Base-by-base conservation (phyloP, 1,140 invertebrate species). In the Aphelinus atriplicis region DNA sequence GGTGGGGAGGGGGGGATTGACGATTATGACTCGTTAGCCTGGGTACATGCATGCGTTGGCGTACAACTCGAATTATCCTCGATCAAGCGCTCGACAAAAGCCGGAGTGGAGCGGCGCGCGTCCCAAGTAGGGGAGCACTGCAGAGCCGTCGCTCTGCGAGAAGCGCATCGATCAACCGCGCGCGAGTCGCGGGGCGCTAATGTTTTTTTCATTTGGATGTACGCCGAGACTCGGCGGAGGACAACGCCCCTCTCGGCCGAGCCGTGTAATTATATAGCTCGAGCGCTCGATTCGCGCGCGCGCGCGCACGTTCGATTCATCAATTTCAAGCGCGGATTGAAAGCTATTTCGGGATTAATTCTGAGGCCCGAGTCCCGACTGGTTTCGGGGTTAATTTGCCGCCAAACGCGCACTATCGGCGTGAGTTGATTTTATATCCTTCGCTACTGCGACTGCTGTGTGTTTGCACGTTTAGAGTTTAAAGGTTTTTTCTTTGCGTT, bases 1-100 rank as follows among this genome's bases (percentile, higher is more conserved):
- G 26, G 26, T 26, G 26, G 26, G 26, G 26, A 10, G 65, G 2
- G 2, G 48, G 78, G 78, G 75, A 78, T 50, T 72, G 75, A 77
- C 75, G 79, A 80, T 81, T 82, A 79, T 78, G 78, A 81, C 80
- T 77, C 77, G 79, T 74, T 75, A 77, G 76, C 7, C 55, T 10
- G 51, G 51, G 51, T 9, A 48, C 53, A 43, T 63, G 50, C 9
- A 53, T 56, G 77, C 10, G 57, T 55, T 43, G 45, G 47, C 73
- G 60, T 42, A 4, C 42, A 45, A 47, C 61, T 53, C 73, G 61
- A 67, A 78, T 78, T 73, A 78, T 53, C 71, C 47, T 46, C 61
- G 62, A 64, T 55, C 7, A 57, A 58, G 56, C 26, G 26, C 26
- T 26, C 26, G 26, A 26, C 26, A 26, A 26, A 26, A 26, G 26